A percentile compares a stretch with the other conserved stretches of the same genome.
Evolutionary conservation across 2,113 vertebrate genomes (phyloP).

Genomic region (Sylvietta virens): DNA sequence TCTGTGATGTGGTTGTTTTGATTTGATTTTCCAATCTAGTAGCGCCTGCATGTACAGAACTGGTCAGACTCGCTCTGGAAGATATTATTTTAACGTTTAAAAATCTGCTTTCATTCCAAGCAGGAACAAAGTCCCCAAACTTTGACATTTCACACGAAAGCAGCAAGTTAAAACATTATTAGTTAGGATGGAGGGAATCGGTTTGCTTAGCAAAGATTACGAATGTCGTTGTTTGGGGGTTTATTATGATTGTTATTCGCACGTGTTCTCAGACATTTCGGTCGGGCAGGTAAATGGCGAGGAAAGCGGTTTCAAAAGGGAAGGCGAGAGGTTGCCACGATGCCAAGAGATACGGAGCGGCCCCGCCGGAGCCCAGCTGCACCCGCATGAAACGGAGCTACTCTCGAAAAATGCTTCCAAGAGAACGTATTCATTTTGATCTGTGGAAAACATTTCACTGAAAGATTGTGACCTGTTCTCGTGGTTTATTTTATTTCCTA

Average conservation of each 20-base stretch:
- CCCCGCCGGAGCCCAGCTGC: background rate
- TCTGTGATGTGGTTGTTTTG: conserved; percentile 51
- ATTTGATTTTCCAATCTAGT: background rate
- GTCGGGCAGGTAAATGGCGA: background rate
- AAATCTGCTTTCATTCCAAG: background rate
- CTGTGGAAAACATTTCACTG: background rate
- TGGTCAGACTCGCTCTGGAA: conserved; percentile 39
- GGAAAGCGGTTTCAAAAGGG: background rate
- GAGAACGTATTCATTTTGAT: no score
- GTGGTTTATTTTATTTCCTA: background rate
- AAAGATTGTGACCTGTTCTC: background rate
- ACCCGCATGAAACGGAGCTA: background rate
- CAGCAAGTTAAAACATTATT: background rate
- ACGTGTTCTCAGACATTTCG: background rate
- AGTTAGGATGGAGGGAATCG: background rate
- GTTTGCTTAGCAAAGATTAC: background rate
- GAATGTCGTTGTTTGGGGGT: background rate
- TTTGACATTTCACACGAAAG: background rate
- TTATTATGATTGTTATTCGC: background rate
- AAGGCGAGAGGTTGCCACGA: background rate
- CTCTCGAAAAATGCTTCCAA: background rate
- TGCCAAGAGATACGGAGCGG: background rate
- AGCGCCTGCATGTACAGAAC: background rate
- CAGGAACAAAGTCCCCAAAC: background rate
- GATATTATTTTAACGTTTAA: background rate